Conservation (phyloP, 2,888 invertebrate species). For the Nemurella pictetii region DNA sequence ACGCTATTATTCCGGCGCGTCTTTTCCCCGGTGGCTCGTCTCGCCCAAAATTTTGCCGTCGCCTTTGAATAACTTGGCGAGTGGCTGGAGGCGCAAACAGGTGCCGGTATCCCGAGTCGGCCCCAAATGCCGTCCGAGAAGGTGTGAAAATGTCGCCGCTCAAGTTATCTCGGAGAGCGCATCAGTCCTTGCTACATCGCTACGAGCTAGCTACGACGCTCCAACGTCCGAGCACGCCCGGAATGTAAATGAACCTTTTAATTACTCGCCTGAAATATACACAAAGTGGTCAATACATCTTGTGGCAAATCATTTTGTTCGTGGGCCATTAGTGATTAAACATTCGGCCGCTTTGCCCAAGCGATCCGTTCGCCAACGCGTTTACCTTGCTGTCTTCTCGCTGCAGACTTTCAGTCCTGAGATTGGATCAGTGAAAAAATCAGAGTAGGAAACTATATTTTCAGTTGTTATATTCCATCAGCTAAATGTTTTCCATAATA, state of each 20-base stretch:
- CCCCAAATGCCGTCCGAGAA: background rate
- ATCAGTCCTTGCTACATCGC: constrained; percentile 9
- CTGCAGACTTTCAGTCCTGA: too few relatives aligned
- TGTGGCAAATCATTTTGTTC: background rate
- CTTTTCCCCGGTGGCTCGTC: background rate
- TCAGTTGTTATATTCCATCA: too few relatives aligned
- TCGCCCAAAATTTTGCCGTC: background rate
- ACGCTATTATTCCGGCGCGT: background rate
- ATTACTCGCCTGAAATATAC: constrained; percentile 18
- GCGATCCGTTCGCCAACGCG: too few relatives aligned
- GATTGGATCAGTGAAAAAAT: too few relatives aligned
- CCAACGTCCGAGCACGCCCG: background rate
- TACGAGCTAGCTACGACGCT: too few relatives aligned
- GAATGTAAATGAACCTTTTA: constrained; percentile 20
- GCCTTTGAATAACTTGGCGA: background rate
- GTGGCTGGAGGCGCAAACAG: background rate
- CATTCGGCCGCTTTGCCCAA: background rate
- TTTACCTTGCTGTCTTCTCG: too few relatives aligned
- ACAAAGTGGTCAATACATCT: constrained; percentile 29
- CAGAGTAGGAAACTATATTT: too few relatives aligned
- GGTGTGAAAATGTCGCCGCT: constrained; percentile 8
- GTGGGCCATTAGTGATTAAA: background rate
- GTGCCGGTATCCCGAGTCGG: background rate
- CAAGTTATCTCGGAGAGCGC: background rate
- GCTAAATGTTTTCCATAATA: too few relatives aligned